A percentile compares a stretch with the other conserved stretches of the same genome.
Conservation (phyloP, 2,797 vertebrate genomes). For the Pogonophryne albipinna region DNA sequence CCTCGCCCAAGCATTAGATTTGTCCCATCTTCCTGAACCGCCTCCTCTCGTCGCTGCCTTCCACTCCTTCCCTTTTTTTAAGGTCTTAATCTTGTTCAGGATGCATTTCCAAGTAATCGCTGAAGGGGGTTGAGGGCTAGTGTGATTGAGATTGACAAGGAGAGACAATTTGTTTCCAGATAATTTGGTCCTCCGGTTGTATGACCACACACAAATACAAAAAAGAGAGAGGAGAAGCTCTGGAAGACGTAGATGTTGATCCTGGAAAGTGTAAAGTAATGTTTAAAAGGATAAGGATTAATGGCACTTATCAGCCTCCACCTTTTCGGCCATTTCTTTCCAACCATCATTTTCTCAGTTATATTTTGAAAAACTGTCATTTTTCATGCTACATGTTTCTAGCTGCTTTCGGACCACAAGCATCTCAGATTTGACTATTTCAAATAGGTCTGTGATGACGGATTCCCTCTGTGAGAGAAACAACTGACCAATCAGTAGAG, state of each 20-base stretch:
- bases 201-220: slow-evolving; percentile 36
- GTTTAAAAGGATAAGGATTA: slow-evolving; percentile 27
- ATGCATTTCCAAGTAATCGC: slow-evolving; percentile 57
- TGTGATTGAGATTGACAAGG: slow-evolving; percentile 41
- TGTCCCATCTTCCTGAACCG: slow-evolving; percentile 52
- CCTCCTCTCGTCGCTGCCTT: slow-evolving; percentile 34
- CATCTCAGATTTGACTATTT: not conserved
- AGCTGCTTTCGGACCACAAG: not conserved
- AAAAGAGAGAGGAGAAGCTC: not conserved
- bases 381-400: not conserved
- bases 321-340: not conserved
- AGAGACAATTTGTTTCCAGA: slow-evolving; percentile 45
- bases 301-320: slow-evolving; percentile 22
- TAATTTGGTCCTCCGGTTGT: slow-evolving; percentile 51
- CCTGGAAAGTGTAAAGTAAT: slow-evolving; percentile 29
- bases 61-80: slow-evolving; percentile 40
- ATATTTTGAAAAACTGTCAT: not conserved
- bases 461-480: not conserved
- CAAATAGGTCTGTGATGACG: not conserved
- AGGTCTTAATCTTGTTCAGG: slow-evolving; percentile 70
- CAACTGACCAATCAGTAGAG: not conserved
- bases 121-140: slow-evolving; percentile 21
- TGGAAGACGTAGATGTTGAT: slow-evolving; percentile 1
- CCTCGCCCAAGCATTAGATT: slow-evolving; percentile 54
- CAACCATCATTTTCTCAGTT: slow-evolving; percentile 8